Base-by-base conservation (phyloP, 2,113 vertebrate genomes). In the Elephas maximus region DNA sequence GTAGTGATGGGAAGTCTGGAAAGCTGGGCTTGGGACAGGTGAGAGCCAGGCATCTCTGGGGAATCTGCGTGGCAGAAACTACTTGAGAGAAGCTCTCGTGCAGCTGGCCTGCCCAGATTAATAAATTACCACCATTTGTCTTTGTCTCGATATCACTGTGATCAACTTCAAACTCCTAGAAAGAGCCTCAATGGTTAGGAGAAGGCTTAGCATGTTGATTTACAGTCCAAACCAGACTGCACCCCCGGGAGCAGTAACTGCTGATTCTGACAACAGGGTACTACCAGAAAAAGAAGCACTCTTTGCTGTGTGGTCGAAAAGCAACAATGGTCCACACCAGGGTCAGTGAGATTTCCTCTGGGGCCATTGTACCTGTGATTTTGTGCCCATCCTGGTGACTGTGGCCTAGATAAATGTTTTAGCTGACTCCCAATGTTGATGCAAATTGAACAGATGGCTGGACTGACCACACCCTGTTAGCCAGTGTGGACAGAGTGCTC, bases 301-400 rank as follows among this genome's bases (percentile, higher is more conserved):
- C 18, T 8, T 1, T 6, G 4, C 8, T 30, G 5, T 8, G 33
- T 10, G 45, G 17, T 44, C 33, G 2, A 9, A 57, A 5, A 18
- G 73, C 26, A 24, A 3, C 53, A 2, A 15, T 12, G 21, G 60
- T 77, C 57, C 33, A 6, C 3, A 48, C 9, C 11, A 62, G 51
- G 28, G 8, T 57, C 5, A 11, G 17, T 9, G 0, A 4, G 69
- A 18, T 14, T 2, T 23, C 37, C 11, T 7, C 78, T 48, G 87
- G 0, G 8, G 12, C 37, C 48, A 15, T 14, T 51, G 30, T 14
- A 44, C 57, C 67, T 20, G 15, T 0, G 0, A 2, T 15, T 12
- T 33, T 14, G 6, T 69, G 60, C 28, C 73, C 18, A 0, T 14
- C 1, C 2, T 15, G 18, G 53, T 24, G 74, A 73, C 53, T n/a